Percentiles rank a stretch among this genome's conserved stretches.
Conservation (phyloP, 2,888 invertebrate species). For the Aphrophora alni region DNA sequence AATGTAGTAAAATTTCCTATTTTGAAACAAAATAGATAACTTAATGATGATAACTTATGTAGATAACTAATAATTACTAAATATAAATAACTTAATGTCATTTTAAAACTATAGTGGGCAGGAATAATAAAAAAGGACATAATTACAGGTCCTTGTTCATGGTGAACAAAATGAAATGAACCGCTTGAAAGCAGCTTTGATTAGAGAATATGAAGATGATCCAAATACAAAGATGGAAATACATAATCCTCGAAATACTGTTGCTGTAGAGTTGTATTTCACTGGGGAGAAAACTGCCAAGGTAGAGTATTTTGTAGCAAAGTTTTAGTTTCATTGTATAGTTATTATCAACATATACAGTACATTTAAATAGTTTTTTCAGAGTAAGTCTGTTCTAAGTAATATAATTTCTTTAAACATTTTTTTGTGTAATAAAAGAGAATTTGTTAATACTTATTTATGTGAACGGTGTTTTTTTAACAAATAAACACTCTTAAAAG, state of each 20-base stretch:
- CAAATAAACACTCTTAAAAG: too few species aligned
- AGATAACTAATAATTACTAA: too few species aligned
- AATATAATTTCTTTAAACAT: too few species aligned
- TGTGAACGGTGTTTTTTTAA: too few species aligned
- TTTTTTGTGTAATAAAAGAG: too few species aligned
- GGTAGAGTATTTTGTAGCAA: constrained; percentile 59
- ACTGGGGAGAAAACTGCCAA: constrained; percentile 98
- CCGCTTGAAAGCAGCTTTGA: constrained; percentile 90
- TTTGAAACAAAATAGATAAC: too few species aligned
- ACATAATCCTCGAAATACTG: constrained; percentile 96
- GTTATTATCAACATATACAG: not conserved
- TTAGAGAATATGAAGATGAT: constrained; percentile 91
- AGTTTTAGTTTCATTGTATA: not conserved
- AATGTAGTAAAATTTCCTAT: too few species aligned
- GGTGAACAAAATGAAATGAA: constrained; percentile 99
- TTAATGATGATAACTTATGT: too few species aligned
- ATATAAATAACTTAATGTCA: too few species aligned
- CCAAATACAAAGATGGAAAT: constrained; percentile 81
- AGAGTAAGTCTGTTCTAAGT: not conserved
- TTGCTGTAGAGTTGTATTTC: constrained; percentile 91
- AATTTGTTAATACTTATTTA: too few species aligned
- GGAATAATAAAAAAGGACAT: not conserved
- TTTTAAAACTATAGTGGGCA: not conserved
- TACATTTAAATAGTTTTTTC: not conserved
- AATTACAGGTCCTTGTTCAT: constrained; percentile 83